Evolutionary conservation across 2,888 invertebrate species (phyloP).

Genomic region (Megamerina dolium): DNA sequence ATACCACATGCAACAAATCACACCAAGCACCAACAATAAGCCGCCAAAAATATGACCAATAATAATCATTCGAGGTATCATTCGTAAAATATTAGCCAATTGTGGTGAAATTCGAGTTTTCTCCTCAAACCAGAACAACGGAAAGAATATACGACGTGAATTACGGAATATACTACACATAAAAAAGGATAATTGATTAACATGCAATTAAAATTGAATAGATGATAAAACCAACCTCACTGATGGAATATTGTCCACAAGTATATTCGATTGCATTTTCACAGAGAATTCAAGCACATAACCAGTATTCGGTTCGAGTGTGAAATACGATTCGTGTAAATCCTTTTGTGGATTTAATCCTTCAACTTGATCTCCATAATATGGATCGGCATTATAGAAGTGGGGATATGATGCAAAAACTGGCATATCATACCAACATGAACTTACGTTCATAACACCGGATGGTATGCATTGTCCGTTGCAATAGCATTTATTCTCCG

Average conservation of each 20-base stretch:
- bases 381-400: constrained; percentile 69
- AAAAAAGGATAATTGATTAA: background rate
- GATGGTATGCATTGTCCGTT: constrained; percentile 61
- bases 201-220: background rate
- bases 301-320: constrained; percentile 69
- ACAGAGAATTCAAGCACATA: constrained; percentile 68
- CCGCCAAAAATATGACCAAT: constrained; percentile 24
- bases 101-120: constrained; percentile 26
- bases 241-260: constrained; percentile 57
- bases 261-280: constrained; percentile 69
- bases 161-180: constrained; percentile 28
- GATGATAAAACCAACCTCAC: constrained; percentile 55
- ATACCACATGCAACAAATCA: constrained; percentile 29
- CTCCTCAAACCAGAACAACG: constrained; percentile 37
- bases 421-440: constrained; percentile 72
- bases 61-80: constrained; percentile 22
- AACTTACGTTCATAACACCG: constrained; percentile 66
- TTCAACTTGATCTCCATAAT: constrained; percentile 56
- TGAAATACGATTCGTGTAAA: constrained; percentile 67
- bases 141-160: constrained; percentile 28
- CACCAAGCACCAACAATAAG: constrained; percentile 21
- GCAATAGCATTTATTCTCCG: constrained; percentile 65
- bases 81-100: constrained; percentile 25
- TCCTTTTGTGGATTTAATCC: constrained; percentile 65
- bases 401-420: constrained; percentile 78